A percentile compares a stretch with the other conserved stretches of the same genome.
Conservation (phyloP, 2,797 vertebrate genomes). For the Rhabdophis nuchalis region DNA sequence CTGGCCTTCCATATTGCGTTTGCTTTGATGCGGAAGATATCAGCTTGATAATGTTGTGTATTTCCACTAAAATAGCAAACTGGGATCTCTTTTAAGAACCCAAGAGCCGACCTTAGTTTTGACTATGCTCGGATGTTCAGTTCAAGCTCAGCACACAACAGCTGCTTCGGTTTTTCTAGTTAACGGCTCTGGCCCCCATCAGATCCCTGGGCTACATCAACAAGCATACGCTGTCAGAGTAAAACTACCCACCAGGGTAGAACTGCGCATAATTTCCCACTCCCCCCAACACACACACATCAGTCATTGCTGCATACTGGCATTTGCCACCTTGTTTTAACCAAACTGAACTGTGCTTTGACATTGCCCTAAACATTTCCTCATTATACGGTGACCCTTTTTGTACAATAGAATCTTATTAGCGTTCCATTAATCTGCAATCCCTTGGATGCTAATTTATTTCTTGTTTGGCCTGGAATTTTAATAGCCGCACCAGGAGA, state of each 20-base stretch:
- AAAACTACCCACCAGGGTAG: background rate
- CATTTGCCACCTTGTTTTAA: background rate
- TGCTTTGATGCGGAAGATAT: background rate
- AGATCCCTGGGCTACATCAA: background rate
- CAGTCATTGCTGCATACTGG: background rate
- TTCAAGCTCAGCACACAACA: background rate
- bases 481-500: slow-evolving; percentile 23
- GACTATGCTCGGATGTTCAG: background rate
- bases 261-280: background rate
- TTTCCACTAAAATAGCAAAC: background rate
- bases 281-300: too few species aligned
- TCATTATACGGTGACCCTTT: background rate
- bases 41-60: background rate
- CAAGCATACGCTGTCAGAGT: background rate
- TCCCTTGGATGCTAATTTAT: slow-evolving; percentile 10
- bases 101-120: fast-evolving
- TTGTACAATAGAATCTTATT: background rate
- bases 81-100: background rate
- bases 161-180: background rate
- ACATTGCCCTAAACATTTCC: background rate
- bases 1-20: background rate
- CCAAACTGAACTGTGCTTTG: background rate
- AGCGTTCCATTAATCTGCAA: background rate
- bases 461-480: slow-evolving; percentile 9
- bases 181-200: background rate